Conservation (phyloP, 2,888 invertebrate genomes). For the Nomada hirtipes region DNA sequence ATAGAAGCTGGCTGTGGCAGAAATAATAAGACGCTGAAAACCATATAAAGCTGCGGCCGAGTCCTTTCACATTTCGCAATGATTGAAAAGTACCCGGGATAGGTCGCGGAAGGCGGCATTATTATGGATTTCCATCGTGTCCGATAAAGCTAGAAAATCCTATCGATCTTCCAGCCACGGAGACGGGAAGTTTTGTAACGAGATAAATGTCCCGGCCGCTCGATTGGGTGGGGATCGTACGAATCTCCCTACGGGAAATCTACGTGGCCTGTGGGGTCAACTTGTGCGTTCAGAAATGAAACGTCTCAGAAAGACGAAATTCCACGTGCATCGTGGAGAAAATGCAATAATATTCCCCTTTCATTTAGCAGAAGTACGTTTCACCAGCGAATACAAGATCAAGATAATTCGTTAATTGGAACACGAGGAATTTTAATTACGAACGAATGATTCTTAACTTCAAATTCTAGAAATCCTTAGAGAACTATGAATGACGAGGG, state of each 20-base stretch:
- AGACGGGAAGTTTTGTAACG: constrained; percentile 47
- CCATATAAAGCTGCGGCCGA: constrained; percentile 59
- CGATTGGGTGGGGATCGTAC: constrained; percentile 49
- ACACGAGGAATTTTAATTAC: too few relatives aligned
- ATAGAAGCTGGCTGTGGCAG: constrained; percentile 49
- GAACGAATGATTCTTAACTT: too few relatives aligned
- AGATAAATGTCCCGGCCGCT: constrained; percentile 48
- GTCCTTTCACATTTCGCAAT: constrained; percentile 68
- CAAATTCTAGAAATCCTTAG: too few relatives aligned
- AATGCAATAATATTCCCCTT: constrained; percentile 1
- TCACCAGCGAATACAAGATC: too few relatives aligned
- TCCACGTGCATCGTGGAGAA: not conserved
- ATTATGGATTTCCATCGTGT: constrained; percentile 61
- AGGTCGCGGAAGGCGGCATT: constrained; percentile 63
- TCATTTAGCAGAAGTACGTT: not conserved
- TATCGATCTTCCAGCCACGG: constrained; percentile 52
- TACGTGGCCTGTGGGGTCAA: constrained; percentile 22
- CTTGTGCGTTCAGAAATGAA: constrained; percentile 29
- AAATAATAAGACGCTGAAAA: constrained; percentile 61
- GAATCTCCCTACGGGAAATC: constrained; percentile 51
- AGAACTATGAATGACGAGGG: too few relatives aligned
- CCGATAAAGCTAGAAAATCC: constrained; percentile 50
- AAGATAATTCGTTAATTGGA: too few relatives aligned
- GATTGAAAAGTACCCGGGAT: constrained; percentile 61
- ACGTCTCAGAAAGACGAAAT: constrained; percentile 18